These are phyloP conservation scores for Lonchura striata DNA, from an alignment of 2,113 vertebrate species.

Conservation along the genomic window DNA sequence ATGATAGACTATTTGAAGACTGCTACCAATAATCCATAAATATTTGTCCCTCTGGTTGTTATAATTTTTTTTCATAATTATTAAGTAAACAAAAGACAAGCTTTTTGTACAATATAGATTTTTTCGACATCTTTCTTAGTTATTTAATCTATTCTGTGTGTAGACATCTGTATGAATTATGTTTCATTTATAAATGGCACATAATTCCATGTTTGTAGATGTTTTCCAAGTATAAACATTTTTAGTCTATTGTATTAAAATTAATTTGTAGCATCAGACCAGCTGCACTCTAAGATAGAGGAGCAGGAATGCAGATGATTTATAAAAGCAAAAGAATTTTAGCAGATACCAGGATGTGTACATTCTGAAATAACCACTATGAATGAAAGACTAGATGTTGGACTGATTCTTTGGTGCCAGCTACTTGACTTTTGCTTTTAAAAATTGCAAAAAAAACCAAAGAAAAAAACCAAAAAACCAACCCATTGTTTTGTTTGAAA, in stretches of 20 bases:
- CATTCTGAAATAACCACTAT: background rate
- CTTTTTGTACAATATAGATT: background rate
- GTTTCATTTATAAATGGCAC: background rate
- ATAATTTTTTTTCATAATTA: background rate
- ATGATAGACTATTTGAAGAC: background rate
- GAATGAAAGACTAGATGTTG: background rate
- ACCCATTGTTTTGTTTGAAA: rapidly evolving
- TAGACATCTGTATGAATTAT: background rate
- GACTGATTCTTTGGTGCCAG: background rate
- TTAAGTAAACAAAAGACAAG: background rate
- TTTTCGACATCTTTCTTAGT: background rate
- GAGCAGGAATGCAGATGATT: background rate
- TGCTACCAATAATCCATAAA: background rate
- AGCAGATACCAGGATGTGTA: background rate
- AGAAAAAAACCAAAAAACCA: rapidly evolving
- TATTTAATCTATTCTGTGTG: background rate
- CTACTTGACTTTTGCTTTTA: background rate
- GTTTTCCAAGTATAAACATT: background rate
- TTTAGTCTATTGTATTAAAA: background rate
- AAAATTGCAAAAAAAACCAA: rapidly evolving
- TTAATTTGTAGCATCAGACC: background rate
- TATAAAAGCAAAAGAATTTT: background rate
- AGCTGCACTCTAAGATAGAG: background rate
- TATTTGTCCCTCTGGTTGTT: background rate
- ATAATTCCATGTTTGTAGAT: background rate